Evolutionary conservation across 2,113 vertebrate species (phyloP).

Genomic region (Tachysurus fulvidraco): DNA sequence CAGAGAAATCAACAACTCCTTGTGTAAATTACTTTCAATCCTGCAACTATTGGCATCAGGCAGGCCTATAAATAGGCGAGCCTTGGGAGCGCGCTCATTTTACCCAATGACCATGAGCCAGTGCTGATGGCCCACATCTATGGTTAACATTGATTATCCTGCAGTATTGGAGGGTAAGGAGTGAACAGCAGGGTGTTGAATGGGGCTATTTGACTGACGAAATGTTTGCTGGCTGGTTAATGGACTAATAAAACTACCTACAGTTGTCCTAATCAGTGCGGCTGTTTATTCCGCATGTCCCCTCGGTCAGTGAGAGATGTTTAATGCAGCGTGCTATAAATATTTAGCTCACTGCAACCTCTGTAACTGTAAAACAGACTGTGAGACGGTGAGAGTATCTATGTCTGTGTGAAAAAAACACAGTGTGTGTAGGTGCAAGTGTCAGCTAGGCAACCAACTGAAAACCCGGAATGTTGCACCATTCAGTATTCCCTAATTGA

Average conservation of each 20-base stretch:
- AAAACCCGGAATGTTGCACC: not conserved
- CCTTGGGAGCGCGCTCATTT: conserved; percentile 52
- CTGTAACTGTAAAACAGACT: not conserved
- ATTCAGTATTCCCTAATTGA: not conserved
- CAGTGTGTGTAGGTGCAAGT: not conserved
- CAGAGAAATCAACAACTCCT: conserved; percentile 52
- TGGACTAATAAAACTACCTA: conserved; percentile 40
- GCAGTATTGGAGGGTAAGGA: conserved; percentile 23
- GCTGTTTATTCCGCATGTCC: conserved; percentile 29
- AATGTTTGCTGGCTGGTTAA: conserved; percentile 42
- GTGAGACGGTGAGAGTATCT: not conserved
- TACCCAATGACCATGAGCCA: conserved; percentile 55
- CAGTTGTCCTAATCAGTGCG: conserved; percentile 22
- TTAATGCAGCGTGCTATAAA: conserved; percentile 21
- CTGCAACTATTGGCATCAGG: conserved; percentile 49
- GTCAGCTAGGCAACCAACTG: not conserved
- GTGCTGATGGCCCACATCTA: conserved; percentile 51
- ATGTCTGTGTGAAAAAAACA: not conserved
- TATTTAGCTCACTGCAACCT: not conserved
- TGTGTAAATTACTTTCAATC: conserved; percentile 48
- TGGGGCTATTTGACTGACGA: conserved; percentile 24
- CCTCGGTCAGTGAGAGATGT: not conserved
- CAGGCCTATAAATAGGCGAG: conserved; percentile 52
- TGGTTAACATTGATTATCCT: conserved; percentile 38
- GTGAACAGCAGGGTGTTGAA: conserved; percentile 28